Evolutionary conservation across 2,113 vertebrate genomes (phyloP).

Genomic region (Chelonoidis abingdonii): DNA sequence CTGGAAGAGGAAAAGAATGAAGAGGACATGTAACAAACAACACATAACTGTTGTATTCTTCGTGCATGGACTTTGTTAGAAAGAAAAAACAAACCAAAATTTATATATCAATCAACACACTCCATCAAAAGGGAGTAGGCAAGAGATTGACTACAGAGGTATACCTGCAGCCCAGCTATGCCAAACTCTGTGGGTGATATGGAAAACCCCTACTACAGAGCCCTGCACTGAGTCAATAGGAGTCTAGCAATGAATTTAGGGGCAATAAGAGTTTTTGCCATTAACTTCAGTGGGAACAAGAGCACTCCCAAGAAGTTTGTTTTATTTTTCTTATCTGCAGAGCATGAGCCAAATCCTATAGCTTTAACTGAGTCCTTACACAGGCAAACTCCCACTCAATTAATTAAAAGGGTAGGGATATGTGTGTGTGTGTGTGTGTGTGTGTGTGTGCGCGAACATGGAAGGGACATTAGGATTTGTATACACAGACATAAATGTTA

Average conservation of each 20-base stretch:
- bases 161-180: background rate
- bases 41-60: background rate
- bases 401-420: accelerated
- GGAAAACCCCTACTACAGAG: background rate
- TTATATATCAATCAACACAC: background rate
- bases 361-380: accelerated
- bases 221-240: background rate
- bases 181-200: background rate
- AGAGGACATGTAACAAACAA: accelerated
- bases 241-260: background rate
- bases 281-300: background rate
- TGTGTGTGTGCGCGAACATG: accelerated
- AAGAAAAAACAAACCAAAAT: background rate
- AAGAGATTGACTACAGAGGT: background rate
- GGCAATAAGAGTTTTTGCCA: background rate
- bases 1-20: background rate
- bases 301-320: background rate
- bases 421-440: too few species aligned
- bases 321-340: accelerated
- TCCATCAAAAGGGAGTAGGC: background rate
- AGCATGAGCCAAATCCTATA: accelerated
- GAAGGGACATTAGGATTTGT: background rate
- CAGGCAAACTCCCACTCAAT: accelerated
- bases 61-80: background rate
- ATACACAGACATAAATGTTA: background rate